Base-by-base conservation (phyloP, 2,888 invertebrate species). In the Meta bourneti region DNA sequence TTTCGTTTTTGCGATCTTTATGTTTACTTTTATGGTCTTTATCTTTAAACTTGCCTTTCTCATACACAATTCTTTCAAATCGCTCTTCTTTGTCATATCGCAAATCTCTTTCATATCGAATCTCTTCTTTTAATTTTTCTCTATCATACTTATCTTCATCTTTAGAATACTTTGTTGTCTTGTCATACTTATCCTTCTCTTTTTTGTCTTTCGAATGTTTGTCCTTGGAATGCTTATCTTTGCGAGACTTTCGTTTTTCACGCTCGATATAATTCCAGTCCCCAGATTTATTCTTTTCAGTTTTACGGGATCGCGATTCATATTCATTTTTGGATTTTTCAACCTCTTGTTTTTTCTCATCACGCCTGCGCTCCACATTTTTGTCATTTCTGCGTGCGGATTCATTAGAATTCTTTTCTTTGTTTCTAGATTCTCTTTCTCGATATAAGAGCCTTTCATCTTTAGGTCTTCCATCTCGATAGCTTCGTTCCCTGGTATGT, bases 401-500 rank as follows among this genome's bases (percentile, higher is more conserved):
- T n/a, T 81, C 90, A 70, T 78, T 86, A 11, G 80, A 74, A 89
- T 93, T 92, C 49, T 82, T 91, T 54, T 91, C 88, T 71, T 93
- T 93, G 74, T 89, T 92, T 82, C 93, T 93, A 16, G 91, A 87
- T 71, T 93, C 93, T 75, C 93, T 95, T 94, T 87, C 95, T 95
- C 94, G 85, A 85, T 93, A 94, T 51, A 94, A 92, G 72, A 95
- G 93, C 96, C 93, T 93, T 74, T 94, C 94, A 51, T 94, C 93
- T 89, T 94, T 94, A n/a, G 94, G 97, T 8, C 94, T 94, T 0
- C 94, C 94, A 93, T 95, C 94, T 61, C 98, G 96, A 94, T 98
- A 98, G 94, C 96, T 97, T 92, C 97, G 95, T 94, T 97, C 97
- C 94, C 97, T 97, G 34, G 96, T 96, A 93, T 95, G 97, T 94